phyloP scores from a whole-genome alignment of 2,113 vertebrate genomes.

The Callipepla squamata region DNA sequence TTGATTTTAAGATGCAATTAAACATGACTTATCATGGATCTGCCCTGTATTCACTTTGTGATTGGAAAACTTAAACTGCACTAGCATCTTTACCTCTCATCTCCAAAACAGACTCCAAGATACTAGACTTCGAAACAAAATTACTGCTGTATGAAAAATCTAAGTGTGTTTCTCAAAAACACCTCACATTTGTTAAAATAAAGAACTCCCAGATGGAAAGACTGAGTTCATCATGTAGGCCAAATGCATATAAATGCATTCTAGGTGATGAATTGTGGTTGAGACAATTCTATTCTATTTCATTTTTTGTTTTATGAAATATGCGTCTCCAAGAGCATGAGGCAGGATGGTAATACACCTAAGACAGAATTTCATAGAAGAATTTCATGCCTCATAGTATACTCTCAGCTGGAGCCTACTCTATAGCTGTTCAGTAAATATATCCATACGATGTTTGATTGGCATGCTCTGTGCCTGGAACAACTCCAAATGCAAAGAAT shows the following conservation, averaged over 20 bases:
- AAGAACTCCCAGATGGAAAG: too few relatives aligned
- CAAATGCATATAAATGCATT: neutral
- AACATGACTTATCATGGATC: too few relatives aligned
- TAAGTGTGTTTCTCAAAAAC: too few relatives aligned
- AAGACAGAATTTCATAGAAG: fast-evolving
- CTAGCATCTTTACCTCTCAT: too few relatives aligned
- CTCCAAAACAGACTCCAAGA: too few relatives aligned
- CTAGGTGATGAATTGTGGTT: neutral
- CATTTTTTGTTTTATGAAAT: neutral
- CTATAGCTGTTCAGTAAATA: neutral
- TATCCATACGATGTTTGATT: neutral
- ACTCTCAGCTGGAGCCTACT: neutral
- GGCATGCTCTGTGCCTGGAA: neutral
- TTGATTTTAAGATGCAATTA: too few relatives aligned
- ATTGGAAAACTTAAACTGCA: too few relatives aligned
- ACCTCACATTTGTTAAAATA: too few relatives aligned
- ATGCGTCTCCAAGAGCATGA: neutral
- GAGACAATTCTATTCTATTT: neutral
- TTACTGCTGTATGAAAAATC: too few relatives aligned
- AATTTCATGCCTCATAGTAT: neutral
- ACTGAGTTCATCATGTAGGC: too few relatives aligned
- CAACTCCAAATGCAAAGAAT: neutral
- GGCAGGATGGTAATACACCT: neutral
- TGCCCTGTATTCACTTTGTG: too few relatives aligned
- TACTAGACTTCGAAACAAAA: too few relatives aligned